Conservation (phyloP, 1,140 invertebrate species). For the Formica exsecta region DNA sequence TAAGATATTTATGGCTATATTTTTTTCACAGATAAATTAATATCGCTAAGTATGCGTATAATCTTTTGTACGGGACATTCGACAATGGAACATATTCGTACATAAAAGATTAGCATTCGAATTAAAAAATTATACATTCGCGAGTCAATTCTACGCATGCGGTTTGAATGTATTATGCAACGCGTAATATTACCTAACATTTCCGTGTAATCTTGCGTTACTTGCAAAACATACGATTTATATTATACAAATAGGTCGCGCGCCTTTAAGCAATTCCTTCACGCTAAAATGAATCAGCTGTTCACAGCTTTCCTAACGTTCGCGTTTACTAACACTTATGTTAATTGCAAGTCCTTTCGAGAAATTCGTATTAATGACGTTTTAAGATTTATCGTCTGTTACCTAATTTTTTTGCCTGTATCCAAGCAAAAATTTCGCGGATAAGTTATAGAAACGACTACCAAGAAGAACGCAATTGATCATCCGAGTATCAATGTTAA, state of each 20-base stretch:
- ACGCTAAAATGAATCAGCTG: conserved; percentile 41
- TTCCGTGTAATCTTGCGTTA: conserved; percentile 40
- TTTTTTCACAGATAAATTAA: not conserved
- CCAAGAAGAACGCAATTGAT: not conserved
- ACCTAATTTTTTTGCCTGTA: not conserved
- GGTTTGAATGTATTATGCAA: conserved; percentile 8
- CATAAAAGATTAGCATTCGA: not conserved
- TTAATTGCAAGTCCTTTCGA: not conserved
- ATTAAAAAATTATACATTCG: conserved; percentile 11
- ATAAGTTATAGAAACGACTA: not conserved
- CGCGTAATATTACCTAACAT: conserved; percentile 26
- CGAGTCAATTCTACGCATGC: not conserved
- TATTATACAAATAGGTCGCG: conserved; percentile 34
- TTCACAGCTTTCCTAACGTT: conserved; percentile 4
- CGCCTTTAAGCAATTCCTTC: conserved; percentile 40
- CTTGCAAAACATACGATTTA: conserved; percentile 38
- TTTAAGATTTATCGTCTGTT: not conserved
- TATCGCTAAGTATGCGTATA: not conserved
- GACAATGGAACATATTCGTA: too few relatives aligned
- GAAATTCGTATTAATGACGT: conserved; percentile 9
- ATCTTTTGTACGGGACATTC: not conserved
- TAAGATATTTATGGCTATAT: too few relatives aligned
- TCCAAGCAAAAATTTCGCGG: not conserved
- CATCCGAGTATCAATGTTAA: not conserved
- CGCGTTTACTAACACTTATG: conserved; percentile 17